Base-by-base conservation (phyloP, 2,888 invertebrate genomes). In the Melinopterus prodromus region DNA sequence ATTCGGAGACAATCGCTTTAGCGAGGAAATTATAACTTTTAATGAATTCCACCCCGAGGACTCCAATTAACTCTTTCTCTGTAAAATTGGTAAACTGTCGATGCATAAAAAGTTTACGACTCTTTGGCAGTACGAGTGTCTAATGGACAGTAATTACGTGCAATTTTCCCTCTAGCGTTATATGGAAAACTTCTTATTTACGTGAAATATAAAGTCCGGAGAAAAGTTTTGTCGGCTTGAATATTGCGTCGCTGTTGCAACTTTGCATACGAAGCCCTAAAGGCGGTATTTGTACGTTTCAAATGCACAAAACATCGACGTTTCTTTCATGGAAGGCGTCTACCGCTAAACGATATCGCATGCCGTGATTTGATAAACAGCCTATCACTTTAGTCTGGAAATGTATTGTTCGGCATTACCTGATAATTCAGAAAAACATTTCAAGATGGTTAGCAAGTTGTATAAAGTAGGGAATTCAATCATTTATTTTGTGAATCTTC, bases 181-280 rank as follows among this genome's bases (percentile, higher is more conserved):
- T 53, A 53, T 53, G 53, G 53, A 53, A 53, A 53, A 53, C 53
- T 53, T 53, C 53, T 53, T 53, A 53, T 53, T 53, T 53, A 53
- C 53, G 53, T 7, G 53, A 53, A 53, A 53, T 53, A 53, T 53
- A 9, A 9, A 53, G 9, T 7, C 9, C 9, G 53, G 7, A 53
- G 53, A 53, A 53, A 53, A 53, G 53, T 53, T 53, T 53, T 53
- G 9, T 12, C 53, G 26, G 26, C 3, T 3, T 26, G 26, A 26
- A 26, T 26, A 53, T 9, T 53, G 53, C 53, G 12, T 53, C 53
- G 53, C 53, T 53, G 12, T 53, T 53, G 26, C 53, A 53, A 4
- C 53, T 53, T 53, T 53, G 53, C 53, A 53, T 53, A 53, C 53
- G 53, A 12, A 53, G 53, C 7, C 53, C 12, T 53, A 53, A 9